These are phyloP conservation scores for Camarhynchus parvulus DNA, from an alignment of 2,113 vertebrate species.

Conservation along the genomic window DNA sequence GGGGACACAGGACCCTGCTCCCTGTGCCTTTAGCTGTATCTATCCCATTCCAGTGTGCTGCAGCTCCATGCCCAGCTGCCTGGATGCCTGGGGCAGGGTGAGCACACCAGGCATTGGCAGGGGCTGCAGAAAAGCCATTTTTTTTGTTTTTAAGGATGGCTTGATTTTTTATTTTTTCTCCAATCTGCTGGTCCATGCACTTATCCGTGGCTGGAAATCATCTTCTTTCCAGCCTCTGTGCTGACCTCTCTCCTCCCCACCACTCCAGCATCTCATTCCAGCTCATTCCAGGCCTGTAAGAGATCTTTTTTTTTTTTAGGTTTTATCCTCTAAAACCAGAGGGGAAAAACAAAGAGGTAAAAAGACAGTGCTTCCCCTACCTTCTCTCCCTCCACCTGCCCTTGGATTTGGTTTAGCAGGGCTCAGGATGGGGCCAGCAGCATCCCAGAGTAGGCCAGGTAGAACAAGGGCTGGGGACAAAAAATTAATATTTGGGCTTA, in stretches of 20 bases:
- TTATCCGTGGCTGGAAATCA: accelerated
- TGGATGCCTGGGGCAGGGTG: neutral
- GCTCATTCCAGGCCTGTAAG: neutral
- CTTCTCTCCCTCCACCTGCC: neutral
- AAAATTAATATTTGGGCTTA: neutral
- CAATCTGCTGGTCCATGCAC: accelerated
- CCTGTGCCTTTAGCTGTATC: accelerated
- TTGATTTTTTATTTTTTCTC: neutral
- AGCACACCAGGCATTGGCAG: neutral
- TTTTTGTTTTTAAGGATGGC: neutral
- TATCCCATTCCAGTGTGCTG: neutral
- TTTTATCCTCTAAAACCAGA: neutral
- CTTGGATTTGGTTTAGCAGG: neutral
- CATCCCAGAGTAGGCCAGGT: accelerated
- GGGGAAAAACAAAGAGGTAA: neutral
- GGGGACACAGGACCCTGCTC: neutral
- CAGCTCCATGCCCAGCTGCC: neutral
- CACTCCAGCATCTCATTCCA: neutral
- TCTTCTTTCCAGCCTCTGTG: neutral
- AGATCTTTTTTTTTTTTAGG: too few relatives aligned
- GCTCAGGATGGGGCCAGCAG: accelerated
- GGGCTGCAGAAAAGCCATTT: neutral
- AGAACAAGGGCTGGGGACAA: neutral
- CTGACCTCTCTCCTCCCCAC: neutral
- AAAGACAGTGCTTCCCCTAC: neutral